Evolutionary conservation across 2,888 invertebrate genomes (phyloP).

Genomic region (Drosophila anomalipes): DNA sequence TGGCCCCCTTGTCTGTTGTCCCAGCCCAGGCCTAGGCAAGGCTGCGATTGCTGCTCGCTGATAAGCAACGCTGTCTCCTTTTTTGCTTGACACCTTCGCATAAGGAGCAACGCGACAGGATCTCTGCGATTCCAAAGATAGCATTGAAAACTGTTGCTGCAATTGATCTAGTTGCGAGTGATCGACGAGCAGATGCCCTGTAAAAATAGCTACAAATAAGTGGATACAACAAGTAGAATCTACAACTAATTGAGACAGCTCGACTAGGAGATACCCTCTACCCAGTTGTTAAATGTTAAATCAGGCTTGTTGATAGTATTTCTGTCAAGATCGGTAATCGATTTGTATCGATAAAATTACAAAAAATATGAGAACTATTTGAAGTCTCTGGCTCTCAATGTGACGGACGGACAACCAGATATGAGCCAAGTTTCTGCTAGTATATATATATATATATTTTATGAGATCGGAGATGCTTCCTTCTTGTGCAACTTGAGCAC

Average conservation of each 20-base stretch:
- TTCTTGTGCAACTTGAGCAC: not conserved
- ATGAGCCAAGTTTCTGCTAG: too few relatives aligned
- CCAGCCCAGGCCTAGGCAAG: constrained; percentile 18
- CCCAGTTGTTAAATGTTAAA: not conserved
- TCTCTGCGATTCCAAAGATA: constrained; percentile 45
- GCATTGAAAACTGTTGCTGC: constrained; percentile 1
- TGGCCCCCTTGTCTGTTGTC: not conserved
- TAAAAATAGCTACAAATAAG: not conserved
- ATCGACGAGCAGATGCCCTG: not conserved
- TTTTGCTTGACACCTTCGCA: constrained; percentile 35
- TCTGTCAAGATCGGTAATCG: not conserved
- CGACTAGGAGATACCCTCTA: not conserved
- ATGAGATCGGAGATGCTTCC: not conserved
- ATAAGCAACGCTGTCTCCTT: constrained; percentile 27
- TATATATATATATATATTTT: not conserved
- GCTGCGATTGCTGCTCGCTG: constrained; percentile 22
- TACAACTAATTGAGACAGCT: not conserved
- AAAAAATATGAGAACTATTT: not conserved
- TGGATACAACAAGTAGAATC: not conserved
- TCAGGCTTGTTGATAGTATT: not conserved
- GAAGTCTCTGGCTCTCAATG: not conserved
- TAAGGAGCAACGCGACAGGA: constrained; percentile 25
- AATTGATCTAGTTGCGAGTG: not conserved
- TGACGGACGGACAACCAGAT: not conserved
- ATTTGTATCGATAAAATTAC: not conserved